A percentile compares a stretch with the other conserved stretches of the same genome.
Conservation (phyloP, 1,140 invertebrate species). For the Lucilia cuprina region DNA sequence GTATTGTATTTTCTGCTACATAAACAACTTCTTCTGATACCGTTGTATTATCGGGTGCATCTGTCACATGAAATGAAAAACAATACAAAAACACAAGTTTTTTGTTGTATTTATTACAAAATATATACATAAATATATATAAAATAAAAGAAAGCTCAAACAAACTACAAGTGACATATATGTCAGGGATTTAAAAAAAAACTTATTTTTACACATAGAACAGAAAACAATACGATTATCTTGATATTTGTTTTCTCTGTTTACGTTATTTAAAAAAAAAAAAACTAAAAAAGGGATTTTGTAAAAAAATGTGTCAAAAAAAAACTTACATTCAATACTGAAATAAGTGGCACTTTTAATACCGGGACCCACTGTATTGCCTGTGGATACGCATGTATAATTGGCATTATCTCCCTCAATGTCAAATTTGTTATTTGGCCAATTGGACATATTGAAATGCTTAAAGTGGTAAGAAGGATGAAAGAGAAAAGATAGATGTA, state of each 20-base stretch:
- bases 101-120: background rate
- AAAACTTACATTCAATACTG: conserved; percentile 84
- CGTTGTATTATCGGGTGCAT: conserved; percentile 84
- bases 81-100: background rate
- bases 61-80: conserved; percentile 65
- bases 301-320: background rate
- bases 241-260: conserved; percentile 3
- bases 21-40: conserved; percentile 75
- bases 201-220: background rate
- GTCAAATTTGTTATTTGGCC: conserved; percentile 79
- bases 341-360: conserved; percentile 83
- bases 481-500: background rate
- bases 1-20: conserved; percentile 79
- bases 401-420: conserved; percentile 78
- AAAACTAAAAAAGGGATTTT: conserved; percentile 14
- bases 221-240: background rate
- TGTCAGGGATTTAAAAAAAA: conserved; percentile 20
- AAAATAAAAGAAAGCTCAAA: background rate
- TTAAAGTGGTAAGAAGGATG: conserved; percentile 36
- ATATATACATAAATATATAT: background rate
- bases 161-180: conserved; percentile 32
- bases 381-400: conserved; percentile 83
- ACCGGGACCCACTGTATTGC: conserved; percentile 74
- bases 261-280: conserved; percentile 21
- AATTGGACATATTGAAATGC: conserved; percentile 77